phyloP scores from a whole-genome alignment of 2,797 vertebrate genomes.

The Chaetophractus vellerosus region DNA sequence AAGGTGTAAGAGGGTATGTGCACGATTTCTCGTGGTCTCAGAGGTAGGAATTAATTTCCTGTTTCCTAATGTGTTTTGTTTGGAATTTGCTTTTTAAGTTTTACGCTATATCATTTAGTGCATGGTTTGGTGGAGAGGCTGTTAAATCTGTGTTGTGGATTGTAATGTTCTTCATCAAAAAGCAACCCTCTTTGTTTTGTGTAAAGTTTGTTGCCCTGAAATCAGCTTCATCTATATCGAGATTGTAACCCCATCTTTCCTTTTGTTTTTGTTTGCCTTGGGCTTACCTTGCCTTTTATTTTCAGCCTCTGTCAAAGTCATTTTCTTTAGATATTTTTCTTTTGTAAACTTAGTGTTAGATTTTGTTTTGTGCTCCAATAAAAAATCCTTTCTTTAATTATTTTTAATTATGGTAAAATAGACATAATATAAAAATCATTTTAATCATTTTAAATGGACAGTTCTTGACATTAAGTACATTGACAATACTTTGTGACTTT shows the following conservation, averaged over 20 bases:
- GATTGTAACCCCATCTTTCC: not conserved
- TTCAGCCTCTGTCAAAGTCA: not conserved
- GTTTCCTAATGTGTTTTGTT: not conserved
- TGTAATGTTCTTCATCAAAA: not conserved
- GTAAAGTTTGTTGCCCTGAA: not conserved
- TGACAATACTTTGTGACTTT: too few relatives aligned
- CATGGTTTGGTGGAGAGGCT: not conserved
- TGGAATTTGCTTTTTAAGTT: not conserved
- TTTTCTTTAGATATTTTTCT: not conserved
- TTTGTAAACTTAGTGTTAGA: not conserved
- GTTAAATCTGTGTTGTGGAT: not conserved
- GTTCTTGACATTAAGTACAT: too few relatives aligned
- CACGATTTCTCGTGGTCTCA: not conserved
- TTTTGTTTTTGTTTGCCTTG: not conserved
- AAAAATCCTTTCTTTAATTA: not conserved
- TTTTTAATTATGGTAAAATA: constrained; percentile 41
- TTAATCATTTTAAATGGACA: too few relatives aligned
- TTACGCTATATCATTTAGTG: not conserved
- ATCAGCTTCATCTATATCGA: not conserved
- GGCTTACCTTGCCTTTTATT: not conserved
- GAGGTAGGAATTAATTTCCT: constrained; percentile 27
- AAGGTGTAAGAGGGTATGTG: not conserved
- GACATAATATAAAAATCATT: not conserved
- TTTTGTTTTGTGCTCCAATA: not conserved
- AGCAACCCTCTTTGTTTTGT: not conserved